Evolutionary conservation across 2,888 invertebrate species (phyloP), one percentile per base, ranked within the genome.

Genomic region (Cotesia congregata): DNA sequence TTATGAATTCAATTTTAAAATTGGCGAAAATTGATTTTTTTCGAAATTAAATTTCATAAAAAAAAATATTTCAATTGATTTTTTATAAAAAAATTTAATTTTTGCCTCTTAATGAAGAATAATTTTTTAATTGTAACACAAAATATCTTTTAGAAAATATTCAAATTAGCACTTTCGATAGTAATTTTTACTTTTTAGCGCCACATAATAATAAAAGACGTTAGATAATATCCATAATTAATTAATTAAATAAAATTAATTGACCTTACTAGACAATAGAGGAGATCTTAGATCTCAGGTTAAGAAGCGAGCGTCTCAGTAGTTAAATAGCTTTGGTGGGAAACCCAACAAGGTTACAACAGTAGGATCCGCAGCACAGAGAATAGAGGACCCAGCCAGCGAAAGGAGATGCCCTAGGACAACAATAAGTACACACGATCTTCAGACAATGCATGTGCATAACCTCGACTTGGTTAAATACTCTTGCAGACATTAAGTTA

Each of bases 401-500:
- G 64, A 72, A 76, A 73, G 67, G 73, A 38, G 38, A 67, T 67
- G 40, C 12, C 70, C 68, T 61, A 72, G 73, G 69, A 50, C 72
- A 76, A 72, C 65, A 76, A 76, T 74, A 74, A 73, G 59, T 30
- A 65, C 73, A 67, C 60, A 67, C 59, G 67, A 62, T 72, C 41
- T 72, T 70, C 41, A 75, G 80, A 81, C 81, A 80, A 80, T 81
- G 80, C 81, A 80, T 76, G 78, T 78, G 78, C 78, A 76, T 77
- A 78, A 74, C 79, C 80, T 80, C 77, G 78, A 72, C 77, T 65
- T 65, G 77, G 76, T 72, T 72, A 62, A 76, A 74, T 76, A 61
- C 76, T 50, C 50, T 50, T 50, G 6, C 50, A 50, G 9, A 50
- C 4, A 50, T 12, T 50, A 50, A 9, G 12, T 50, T 12, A 50